Base-by-base conservation (phyloP, 2,888 invertebrate genomes). In the Cacoxenus indagator region DNA sequence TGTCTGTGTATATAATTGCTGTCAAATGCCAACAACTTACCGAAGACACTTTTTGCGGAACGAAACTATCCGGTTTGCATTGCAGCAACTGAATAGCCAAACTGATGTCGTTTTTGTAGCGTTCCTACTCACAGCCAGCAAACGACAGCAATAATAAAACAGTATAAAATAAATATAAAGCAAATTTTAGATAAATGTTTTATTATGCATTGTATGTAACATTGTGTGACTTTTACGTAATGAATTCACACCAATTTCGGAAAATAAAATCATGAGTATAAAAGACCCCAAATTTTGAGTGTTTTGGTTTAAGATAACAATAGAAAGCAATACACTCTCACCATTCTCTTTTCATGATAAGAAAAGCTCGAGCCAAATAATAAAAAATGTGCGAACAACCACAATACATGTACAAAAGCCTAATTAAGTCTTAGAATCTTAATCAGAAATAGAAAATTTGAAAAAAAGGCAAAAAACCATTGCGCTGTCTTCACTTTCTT, bases 1-100 rank as follows among this genome's bases (percentile, higher is more conserved):
- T 48, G 71, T 51, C 26, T 8, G 46, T 29, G 61, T 65, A 65
- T 48, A 67, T 45, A 26, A 14, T 37, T 62, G 61, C 24, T 54
- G 22, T 6, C 37, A 17, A 4, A 24, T 19, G 51, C 22, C 51
- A 19, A 37, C 9, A 8, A 91, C 93, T 92, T 90, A 96, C 96
- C 88, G 93, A 93, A 86, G 96, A 95, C 82, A 95, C 92, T 89
- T 94, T 95, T 85, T 97, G 97, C 55, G 96, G 93, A 71, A 97
- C 94, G 90, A 97, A 98, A 89, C 95, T 95, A 75, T 95, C 95
- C 76, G 97, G 97, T 86, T 97, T 97, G 88, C 97, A 97, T 87
- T 98, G 97, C 66, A 98, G 90, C 81, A 98, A 90, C 88, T 97
- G 96, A 77, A 97, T 96, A 72, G 97, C 97, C 84, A 96, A 89